phyloP scores from a whole-genome alignment of 2,888 invertebrate genomes.

The Strigamia transsilvanica region DNA sequence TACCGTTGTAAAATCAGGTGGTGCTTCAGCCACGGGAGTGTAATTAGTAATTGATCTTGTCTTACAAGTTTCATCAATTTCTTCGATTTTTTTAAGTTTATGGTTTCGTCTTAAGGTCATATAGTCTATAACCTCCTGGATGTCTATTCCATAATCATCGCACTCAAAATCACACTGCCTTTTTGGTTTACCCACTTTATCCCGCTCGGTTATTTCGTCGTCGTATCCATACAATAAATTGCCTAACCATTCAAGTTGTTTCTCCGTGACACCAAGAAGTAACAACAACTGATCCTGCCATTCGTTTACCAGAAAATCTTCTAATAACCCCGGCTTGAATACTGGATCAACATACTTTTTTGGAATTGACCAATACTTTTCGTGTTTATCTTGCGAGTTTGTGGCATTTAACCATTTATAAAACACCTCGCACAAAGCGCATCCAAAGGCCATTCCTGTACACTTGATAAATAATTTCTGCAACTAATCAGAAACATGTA shows the following conservation, averaged over 20 bases:
- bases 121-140: not conserved
- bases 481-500: not conserved
- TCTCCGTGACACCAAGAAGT: not conserved
- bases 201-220: not conserved
- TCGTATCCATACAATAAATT: not conserved
- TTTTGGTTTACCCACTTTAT: not conserved
- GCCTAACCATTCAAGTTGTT: not conserved
- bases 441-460: not conserved
- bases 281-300: conserved; percentile 1
- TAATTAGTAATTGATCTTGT: not conserved
- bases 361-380: conserved; percentile 10
- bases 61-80: not conserved
- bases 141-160: conserved; percentile 7
- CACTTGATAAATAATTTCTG: conserved; percentile 7
- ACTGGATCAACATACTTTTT: conserved; percentile 22
- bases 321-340: conserved; percentile 4
- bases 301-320: not conserved
- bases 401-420: conserved; percentile 18
- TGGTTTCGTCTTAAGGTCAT: not conserved
- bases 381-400: not conserved
- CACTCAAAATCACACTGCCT: not conserved
- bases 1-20: not conserved
- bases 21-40: not conserved
- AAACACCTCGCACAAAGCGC: conserved; percentile 3
- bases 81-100: not conserved